Percentiles rank a stretch among this genome's conserved stretches.
These are phyloP conservation scores for Palaemon carinicauda DNA, from an alignment of 1,140 invertebrate genomes.

Conservation along the genomic window DNA sequence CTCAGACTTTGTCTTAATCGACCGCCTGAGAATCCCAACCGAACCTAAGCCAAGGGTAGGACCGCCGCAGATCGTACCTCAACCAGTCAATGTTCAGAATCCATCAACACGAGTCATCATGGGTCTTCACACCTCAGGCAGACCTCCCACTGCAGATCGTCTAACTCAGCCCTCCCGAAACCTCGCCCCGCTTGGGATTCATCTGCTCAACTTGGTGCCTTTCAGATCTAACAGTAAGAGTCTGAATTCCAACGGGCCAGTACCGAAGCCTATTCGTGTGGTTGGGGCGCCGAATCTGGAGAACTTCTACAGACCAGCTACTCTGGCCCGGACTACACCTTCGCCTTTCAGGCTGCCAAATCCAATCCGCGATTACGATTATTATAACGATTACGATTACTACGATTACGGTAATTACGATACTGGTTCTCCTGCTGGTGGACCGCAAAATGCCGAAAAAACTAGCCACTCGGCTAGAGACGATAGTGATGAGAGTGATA, in stretches of 20 bases:
- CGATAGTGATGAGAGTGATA: constrained; percentile 11
- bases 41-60: constrained; percentile 31
- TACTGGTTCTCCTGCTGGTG: background rate
- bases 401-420: constrained; percentile 15
- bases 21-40: background rate
- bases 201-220: constrained; percentile 34
- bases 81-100: constrained; percentile 1
- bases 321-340: constrained; percentile 10
- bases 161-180: background rate
- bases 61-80: background rate
- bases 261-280: constrained; percentile 12
- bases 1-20: constrained; percentile 23
- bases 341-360: constrained; percentile 6
- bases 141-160: background rate
- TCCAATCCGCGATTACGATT: constrained; percentile 26
- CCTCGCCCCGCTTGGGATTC: constrained; percentile 20
- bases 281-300: constrained; percentile 36
- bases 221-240: background rate
- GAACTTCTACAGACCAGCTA: constrained; percentile 29
- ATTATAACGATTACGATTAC: constrained; percentile 34
- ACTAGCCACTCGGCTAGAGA: background rate
- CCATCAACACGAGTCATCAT: background rate
- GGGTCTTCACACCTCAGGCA: constrained; percentile 39
- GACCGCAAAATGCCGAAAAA: background rate
- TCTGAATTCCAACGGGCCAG: constrained; percentile 10